These are phyloP conservation scores for Atta colombica DNA, from an alignment of 1,140 invertebrate species.

Conservation along the genomic window DNA sequence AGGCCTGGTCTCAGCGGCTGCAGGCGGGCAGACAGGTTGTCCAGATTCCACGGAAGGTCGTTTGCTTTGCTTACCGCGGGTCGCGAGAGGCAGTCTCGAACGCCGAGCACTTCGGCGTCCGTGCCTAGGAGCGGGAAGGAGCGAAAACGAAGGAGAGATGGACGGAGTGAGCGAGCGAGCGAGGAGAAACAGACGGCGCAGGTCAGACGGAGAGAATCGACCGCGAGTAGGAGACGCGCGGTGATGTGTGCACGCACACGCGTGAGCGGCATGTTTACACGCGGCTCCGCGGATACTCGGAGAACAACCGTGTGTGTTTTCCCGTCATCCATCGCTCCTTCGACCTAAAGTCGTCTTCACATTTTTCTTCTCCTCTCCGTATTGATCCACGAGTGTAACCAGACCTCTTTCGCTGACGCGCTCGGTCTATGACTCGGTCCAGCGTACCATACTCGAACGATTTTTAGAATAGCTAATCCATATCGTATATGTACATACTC, in stretches of 20 bases:
- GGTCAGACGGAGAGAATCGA: constrained; percentile 16
- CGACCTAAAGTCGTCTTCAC: constrained; percentile 17
- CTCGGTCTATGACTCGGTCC: constrained; percentile 29
- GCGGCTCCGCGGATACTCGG: constrained; percentile 53
- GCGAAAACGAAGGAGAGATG: constrained; percentile 11
- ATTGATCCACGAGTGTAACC: constrained; percentile 46
- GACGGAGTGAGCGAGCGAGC: constrained; percentile 17
- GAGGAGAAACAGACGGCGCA: constrained; percentile 30
- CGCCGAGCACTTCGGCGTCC: constrained; percentile 78
- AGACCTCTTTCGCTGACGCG: constrained; percentile 15
- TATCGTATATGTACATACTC: background rate
- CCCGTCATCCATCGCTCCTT: constrained; percentile 14
- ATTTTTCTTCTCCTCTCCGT: constrained; percentile 20
- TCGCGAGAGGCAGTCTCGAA: constrained; percentile 81
- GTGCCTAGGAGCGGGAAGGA: constrained; percentile 66
- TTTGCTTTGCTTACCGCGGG: constrained; percentile 86
- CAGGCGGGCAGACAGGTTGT: constrained; percentile 86
- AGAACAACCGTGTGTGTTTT: constrained; percentile 28
- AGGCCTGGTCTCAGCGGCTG: constrained; percentile 80
- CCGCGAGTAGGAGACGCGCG: constrained; percentile 28
- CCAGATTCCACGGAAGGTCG: constrained; percentile 87
- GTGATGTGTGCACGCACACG: constrained; percentile 71
- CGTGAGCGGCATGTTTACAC: constrained; percentile 61
- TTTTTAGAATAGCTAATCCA: background rate
- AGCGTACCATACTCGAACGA: background rate